phyloP scores from a whole-genome alignment of 92 coral and sea anemone species.

The Porites lobata region DNA sequence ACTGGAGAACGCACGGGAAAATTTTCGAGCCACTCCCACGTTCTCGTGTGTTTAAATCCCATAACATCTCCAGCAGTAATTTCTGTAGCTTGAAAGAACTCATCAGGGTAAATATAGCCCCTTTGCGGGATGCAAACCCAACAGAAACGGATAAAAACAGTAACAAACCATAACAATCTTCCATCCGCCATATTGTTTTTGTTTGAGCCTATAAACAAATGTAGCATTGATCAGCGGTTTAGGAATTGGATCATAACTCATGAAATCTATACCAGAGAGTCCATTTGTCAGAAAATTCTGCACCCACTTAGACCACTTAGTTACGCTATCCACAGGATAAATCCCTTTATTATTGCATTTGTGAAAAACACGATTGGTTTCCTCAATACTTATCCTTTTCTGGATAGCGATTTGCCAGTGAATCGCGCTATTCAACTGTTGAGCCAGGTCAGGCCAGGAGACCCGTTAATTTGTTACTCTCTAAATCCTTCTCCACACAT shows the following conservation, averaged over 20 bases:
- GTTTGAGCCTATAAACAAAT: neutral
- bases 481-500: no score
- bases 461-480: no score
- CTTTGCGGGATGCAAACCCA: conserved; percentile 87
- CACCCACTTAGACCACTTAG: no score
- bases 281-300: neutral
- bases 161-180: conserved; percentile 68
- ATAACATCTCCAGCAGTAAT: conserved; percentile 87
- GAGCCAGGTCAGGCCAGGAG: no score
- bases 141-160: conserved; percentile 74
- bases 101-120: conserved; percentile 98
- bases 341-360: no score
- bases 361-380: no score
- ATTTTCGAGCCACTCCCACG: conserved; percentile 91
- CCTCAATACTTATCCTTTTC: no score
- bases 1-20: conserved; percentile 87
- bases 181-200: conserved; percentile 77
- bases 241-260: neutral
- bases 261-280: neutral
- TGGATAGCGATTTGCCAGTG: no score
- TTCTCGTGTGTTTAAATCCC: conserved; percentile 70
- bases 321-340: no score
- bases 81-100: conserved; percentile 96
- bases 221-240: neutral
- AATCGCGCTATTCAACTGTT: no score